Conservation (phyloP, 2,888 invertebrate species). For the Platycnemis pennipes region DNA sequence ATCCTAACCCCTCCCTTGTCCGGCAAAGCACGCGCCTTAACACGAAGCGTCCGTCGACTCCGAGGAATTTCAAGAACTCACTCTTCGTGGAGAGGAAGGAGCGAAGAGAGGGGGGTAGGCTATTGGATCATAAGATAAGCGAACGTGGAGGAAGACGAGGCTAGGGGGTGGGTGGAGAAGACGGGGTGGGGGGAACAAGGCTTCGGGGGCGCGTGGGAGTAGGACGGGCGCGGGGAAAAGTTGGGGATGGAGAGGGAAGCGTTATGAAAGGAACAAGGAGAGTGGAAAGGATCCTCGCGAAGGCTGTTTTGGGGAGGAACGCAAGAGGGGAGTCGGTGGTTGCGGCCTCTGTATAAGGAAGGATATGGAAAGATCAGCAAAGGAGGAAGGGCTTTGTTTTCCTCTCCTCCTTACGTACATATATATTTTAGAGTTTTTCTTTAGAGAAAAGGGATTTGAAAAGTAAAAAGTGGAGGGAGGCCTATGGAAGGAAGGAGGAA, state of each 20-base stretch:
- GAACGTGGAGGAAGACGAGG: neutral
- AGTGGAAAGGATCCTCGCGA: neutral
- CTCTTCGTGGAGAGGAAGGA: neutral
- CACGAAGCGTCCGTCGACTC: constrained; percentile 26
- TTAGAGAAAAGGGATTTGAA: neutral
- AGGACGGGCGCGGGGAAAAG: neutral
- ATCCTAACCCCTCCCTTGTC: neutral
- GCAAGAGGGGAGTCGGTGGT: neutral
- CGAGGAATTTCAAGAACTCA: constrained; percentile 52
- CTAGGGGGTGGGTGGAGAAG: neutral
- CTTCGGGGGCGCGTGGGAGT: neutral
- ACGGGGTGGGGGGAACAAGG: neutral
- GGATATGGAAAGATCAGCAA: neutral
- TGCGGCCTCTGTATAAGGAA: neutral
- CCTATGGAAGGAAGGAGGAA: neutral
- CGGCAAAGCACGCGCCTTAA: neutral
- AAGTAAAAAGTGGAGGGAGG: neutral
- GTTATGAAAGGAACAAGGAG: constrained; percentile 22
- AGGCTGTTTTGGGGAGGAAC: neutral
- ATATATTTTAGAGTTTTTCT: neutral
- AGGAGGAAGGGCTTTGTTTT: neutral
- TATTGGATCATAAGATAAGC: constrained; percentile 49
- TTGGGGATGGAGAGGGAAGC: neutral
- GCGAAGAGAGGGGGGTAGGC: neutral
- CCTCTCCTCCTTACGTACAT: neutral